These are phyloP conservation scores for Monopterus albus DNA, from an alignment of 2,113 vertebrate species.

Conservation along the genomic window DNA sequence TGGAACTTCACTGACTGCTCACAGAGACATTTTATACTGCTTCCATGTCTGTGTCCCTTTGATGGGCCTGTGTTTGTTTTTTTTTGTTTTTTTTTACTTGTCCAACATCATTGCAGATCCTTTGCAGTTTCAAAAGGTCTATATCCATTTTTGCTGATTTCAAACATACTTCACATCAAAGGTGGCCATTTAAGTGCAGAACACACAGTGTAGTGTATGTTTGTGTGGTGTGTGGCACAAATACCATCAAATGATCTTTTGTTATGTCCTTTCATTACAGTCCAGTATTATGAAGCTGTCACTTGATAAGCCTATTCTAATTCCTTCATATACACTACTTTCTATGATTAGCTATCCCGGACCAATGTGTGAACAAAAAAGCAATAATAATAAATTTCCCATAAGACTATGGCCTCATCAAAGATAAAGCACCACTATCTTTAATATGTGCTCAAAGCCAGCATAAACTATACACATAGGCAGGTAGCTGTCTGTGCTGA, in stretches of 20 bases:
- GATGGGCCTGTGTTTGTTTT: constrained; percentile 16
- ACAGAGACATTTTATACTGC: constrained; percentile 22
- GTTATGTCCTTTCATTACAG: constrained; percentile 37
- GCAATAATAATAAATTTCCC: not conserved
- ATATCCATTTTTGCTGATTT: constrained; percentile 35
- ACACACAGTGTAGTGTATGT: constrained; percentile 7
- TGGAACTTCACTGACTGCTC: constrained; percentile 55
- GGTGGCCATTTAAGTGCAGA: constrained; percentile 20
- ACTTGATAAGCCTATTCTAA: constrained; percentile 28
- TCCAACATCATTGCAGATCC: constrained; percentile 10
- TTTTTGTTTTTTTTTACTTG: constrained; percentile 24
- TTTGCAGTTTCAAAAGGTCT: constrained; percentile 21
- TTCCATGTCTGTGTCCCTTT: constrained; percentile 40
- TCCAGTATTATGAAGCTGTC: constrained; percentile 10
- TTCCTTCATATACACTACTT: not conserved
- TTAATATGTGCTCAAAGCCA: constrained; percentile 16
- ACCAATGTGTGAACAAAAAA: not conserved
- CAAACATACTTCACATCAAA: constrained; percentile 67
- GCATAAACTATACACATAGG: not conserved
- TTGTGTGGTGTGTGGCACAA: constrained; percentile 24
- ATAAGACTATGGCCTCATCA: constrained; percentile 13
- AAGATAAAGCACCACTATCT: constrained; percentile 2
- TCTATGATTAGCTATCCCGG: not conserved
- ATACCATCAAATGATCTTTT: constrained; percentile 10
- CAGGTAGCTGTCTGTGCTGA: not conserved